Conservation (phyloP, 2,797 vertebrate species). For the Eremophila alpestris region DNA sequence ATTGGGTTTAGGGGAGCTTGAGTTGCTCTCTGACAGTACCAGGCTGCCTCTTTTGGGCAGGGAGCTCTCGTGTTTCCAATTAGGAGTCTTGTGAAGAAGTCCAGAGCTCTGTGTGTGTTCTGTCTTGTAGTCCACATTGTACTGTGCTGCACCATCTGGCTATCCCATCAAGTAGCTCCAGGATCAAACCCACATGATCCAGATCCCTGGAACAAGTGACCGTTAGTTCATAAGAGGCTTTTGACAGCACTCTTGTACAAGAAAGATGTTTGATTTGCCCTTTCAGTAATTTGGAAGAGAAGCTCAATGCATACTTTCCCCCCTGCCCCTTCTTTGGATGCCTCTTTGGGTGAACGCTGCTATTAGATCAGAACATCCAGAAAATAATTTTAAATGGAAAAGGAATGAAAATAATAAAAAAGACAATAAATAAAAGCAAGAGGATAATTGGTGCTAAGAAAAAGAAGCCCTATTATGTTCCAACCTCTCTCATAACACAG, state of each 20-base stretch:
- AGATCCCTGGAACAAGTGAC: not conserved
- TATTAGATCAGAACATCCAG: not conserved
- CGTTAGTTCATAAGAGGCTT: not conserved
- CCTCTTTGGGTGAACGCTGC: not conserved
- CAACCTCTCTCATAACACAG: not conserved
- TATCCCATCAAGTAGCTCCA: not conserved
- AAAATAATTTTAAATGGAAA: not conserved
- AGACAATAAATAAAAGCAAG: not conserved
- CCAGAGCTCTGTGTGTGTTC: not conserved
- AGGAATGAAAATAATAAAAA: not conserved
- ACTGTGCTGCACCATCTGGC: not conserved
- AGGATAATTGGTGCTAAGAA: not conserved
- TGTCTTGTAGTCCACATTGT: not conserved
- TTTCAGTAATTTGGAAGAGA: not conserved
- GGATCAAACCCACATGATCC: rapidly evolving
- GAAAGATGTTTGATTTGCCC: not conserved
- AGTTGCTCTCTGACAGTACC: not conserved
- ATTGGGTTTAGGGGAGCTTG: not conserved
- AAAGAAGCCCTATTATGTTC: not conserved
- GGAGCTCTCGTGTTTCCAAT: not conserved
- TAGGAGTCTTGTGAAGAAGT: not conserved
- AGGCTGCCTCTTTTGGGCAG: not conserved
- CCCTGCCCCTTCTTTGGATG: not conserved
- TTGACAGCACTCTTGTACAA: not conserved
- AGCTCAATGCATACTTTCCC: not conserved